Evolutionary conservation across 1,140 invertebrate genomes (phyloP).

Genomic region (Lineus longissimus): DNA sequence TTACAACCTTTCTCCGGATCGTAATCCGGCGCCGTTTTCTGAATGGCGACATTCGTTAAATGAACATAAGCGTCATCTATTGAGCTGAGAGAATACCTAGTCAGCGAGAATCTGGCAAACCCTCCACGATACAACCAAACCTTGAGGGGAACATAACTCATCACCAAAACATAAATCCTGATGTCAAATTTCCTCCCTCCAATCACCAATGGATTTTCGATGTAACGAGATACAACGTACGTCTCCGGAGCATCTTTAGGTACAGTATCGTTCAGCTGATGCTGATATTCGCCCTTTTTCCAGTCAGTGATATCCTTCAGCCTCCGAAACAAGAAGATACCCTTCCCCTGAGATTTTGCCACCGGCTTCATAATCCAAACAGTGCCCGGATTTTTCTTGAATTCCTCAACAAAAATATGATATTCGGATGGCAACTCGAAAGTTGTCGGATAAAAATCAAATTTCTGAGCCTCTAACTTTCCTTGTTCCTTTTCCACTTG

Average conservation of each 20-base stretch:
- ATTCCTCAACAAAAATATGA: conserved; percentile 59
- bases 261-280: conserved; percentile 34
- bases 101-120: conserved; percentile 58
- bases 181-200: conserved; percentile 54
- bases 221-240: conserved; percentile 54
- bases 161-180: conserved; percentile 52
- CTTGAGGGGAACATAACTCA: conserved; percentile 54
- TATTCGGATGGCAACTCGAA: conserved; percentile 58
- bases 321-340: conserved; percentile 57
- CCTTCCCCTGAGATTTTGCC: conserved; percentile 56
- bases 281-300: conserved; percentile 55
- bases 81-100: conserved; percentile 53
- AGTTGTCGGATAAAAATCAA: conserved; percentile 56
- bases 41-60: conserved; percentile 58
- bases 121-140: conserved; percentile 57
- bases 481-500: conserved; percentile 50
- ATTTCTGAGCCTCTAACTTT: conserved; percentile 44
- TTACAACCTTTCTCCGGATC: conserved; percentile 58
- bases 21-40: conserved; percentile 58
- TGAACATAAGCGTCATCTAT: conserved; percentile 58
- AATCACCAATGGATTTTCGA: conserved; percentile 54
- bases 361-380: conserved; percentile 61
- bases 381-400: conserved; percentile 54
- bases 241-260: conserved; percentile 44
- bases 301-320: conserved; percentile 59